Evolutionary conservation across 2,888 invertebrate genomes (phyloP).

Genomic region (Siphonodentalium dalli): DNA sequence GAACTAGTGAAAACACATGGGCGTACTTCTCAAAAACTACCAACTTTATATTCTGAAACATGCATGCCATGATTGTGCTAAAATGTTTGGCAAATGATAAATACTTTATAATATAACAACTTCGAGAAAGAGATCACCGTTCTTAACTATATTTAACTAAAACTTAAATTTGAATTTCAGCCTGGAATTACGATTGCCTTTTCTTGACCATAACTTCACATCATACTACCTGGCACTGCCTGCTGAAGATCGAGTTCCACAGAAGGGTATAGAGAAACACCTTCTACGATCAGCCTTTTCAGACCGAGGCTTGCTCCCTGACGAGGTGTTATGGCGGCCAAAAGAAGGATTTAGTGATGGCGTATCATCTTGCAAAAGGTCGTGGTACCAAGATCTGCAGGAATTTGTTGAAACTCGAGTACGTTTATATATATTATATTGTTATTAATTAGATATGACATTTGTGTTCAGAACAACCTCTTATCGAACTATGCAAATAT

Average conservation of each 20-base stretch:
- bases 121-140: no score
- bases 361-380: constrained; percentile 47
- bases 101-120: no score
- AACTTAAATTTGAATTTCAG: constrained; percentile 16
- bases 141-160: no score
- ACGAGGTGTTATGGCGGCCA: constrained; percentile 87
- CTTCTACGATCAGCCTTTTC: constrained; percentile 83
- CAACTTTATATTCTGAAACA: no score
- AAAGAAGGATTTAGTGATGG: constrained; percentile 75
- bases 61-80: no score
- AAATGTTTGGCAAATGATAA: no score
- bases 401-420: constrained; percentile 36
- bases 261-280: constrained; percentile 82
- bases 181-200: constrained; percentile 76
- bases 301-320: constrained; percentile 76
- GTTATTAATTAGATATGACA: no score
- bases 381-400: constrained; percentile 43
- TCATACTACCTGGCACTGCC: constrained; percentile 79
- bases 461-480: no score
- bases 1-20: no score
- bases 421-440: constrained; percentile 34
- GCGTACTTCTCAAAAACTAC: no score
- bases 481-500: no score
- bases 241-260: constrained; percentile 76
- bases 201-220: constrained; percentile 84